Evolutionary conservation across 1,140 invertebrate species (phyloP), one percentile per base, ranked within the genome.

Genomic region (Scaptomyza pallida): DNA sequence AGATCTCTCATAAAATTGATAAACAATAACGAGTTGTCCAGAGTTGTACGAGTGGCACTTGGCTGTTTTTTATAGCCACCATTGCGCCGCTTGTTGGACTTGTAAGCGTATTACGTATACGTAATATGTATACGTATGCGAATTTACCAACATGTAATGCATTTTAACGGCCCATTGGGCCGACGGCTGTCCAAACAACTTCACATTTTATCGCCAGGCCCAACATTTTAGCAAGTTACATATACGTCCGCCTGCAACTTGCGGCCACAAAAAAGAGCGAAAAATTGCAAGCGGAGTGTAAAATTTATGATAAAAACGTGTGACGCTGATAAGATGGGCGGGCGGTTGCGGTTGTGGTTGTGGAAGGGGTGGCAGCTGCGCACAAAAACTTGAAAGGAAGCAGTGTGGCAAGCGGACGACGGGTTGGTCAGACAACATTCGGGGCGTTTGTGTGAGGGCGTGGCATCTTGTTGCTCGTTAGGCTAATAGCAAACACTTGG

Each of bases 281-380:
- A 60, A 72, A 72, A 71, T 75, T 83, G 79, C 79, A 72, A 78
- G 71, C 79, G 30, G 67, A 75, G 79, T 83, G 79, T 83, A 75
- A 85, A 85, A 83, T 83, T 85, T 85, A 83, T 83, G 80, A 85
- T 83, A 85, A 83, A 85, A 83, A 85, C 79, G 79, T 83, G 79
- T 75, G 59, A 79, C 62, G 48, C 62, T 63, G 79, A 83, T 85
- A 85, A 85, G 75, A 74, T 35, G 59, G 75, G 44, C 75, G 68
- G 61, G 63, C 43, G 21, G 33, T 9, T 30, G 26, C 2, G 15
- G 3, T 0, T 13, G 41, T 8, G 8, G 2, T 3, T 8, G 6
- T 33, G 37, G 13, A 8, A 30, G 40, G 10, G 1, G 12, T 6
- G 6, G 23, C 2, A 26, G 26, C n/a, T 1, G 17, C 21, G 23